Percentiles rank a stretch among this genome's conserved stretches.
Evolutionary conservation across 2,113 vertebrate species (phyloP).

Genomic region (Hiodon tergisus): DNA sequence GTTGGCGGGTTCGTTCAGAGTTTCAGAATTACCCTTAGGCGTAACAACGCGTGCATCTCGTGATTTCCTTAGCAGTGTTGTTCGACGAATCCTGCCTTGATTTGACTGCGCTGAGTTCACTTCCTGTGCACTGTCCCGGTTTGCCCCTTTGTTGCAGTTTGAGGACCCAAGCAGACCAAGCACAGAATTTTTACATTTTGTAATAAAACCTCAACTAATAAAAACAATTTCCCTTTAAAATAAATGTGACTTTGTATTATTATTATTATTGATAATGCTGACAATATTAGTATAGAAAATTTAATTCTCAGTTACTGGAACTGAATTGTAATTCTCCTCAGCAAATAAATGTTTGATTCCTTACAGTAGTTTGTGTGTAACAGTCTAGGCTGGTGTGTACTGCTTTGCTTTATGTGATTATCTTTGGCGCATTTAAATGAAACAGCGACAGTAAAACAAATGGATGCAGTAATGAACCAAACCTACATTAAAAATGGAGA

Average conservation of each 20-base stretch:
- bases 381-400: too few relatives aligned
- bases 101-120: not conserved
- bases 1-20: too few relatives aligned
- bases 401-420: not conserved
- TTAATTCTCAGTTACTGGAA: not conserved
- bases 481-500: too few relatives aligned
- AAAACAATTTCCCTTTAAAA: not conserved
- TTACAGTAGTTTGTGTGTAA: too few relatives aligned
- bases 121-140: not conserved
- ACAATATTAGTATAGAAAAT: not conserved
- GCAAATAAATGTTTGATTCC: not conserved
- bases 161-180: constrained; percentile 5
- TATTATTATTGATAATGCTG: not conserved
- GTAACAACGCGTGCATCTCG: not conserved
- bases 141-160: not conserved
- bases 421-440: not conserved
- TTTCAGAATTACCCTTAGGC: too few relatives aligned
- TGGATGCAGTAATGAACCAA: too few relatives aligned
- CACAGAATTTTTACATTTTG: constrained; percentile 46
- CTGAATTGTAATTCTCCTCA: not conserved
- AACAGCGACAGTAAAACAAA: not conserved
- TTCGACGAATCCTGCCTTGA: not conserved
- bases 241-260: too few relatives aligned
- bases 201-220: constrained; percentile 45
- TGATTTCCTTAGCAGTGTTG: not conserved